These are phyloP conservation scores for Varanus salvator DNA, from an alignment of 2,113 vertebrate species.

Conservation along the genomic window DNA sequence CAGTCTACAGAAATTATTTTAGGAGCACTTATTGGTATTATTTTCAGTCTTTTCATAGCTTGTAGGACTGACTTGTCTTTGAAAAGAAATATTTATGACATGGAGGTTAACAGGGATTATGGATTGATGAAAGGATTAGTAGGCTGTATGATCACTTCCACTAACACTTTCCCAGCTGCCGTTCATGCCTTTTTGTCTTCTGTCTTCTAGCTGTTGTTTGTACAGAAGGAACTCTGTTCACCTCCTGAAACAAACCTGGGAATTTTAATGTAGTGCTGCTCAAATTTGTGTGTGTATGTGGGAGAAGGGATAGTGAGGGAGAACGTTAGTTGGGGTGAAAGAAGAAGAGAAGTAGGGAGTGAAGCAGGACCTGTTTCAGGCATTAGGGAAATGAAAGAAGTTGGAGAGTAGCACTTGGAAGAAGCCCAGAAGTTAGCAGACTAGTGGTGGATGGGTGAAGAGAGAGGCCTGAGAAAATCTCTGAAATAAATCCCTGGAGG, in stretches of 20 bases:
- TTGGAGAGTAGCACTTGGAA: neutral
- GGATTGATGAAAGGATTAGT: neutral
- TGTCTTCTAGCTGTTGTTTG: slow-evolving; percentile 4
- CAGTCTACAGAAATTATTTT: neutral
- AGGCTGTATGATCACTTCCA: neutral
- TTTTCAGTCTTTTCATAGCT: neutral
- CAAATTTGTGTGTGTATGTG: no score
- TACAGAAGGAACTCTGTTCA: neutral
- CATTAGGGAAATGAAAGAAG: neutral
- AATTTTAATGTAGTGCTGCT: neutral
- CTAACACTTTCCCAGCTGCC: neutral
- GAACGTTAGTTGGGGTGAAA: neutral
- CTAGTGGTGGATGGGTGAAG: neutral
- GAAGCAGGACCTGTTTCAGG: neutral
- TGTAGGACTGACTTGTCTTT: neutral
- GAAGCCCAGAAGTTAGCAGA: neutral
- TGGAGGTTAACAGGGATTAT: neutral
- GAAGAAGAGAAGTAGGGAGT: neutral
- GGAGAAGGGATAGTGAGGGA: neutral
- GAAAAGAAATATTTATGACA: neutral
- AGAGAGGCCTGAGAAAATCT: neutral
- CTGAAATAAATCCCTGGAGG: neutral
- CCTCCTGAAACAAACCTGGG: neutral
- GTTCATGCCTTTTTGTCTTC: neutral
- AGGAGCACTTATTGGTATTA: neutral